These are phyloP conservation scores for Tethea ocularis DNA, from an alignment of 2,888 invertebrate species.

Conservation along the genomic window DNA sequence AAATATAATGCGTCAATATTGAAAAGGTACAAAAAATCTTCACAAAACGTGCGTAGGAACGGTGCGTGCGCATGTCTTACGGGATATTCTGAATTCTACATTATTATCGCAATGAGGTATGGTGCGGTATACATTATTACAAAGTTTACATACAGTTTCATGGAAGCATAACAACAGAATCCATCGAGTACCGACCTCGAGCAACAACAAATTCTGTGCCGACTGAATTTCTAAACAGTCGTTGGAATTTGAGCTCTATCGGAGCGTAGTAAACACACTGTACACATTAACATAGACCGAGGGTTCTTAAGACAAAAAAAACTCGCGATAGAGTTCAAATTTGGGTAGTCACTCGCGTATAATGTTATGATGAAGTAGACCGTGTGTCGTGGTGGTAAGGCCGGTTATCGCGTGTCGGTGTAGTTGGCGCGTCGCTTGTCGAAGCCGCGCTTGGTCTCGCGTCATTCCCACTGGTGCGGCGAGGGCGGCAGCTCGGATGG, in stretches of 20 bases:
- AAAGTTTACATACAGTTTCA: slow-evolving; percentile 16
- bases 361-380: slow-evolving; percentile 9
- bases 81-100: slow-evolving; percentile 21
- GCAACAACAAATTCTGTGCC: neutral
- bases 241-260: neutral
- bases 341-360: neutral
- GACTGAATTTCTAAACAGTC: neutral
- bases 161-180: neutral
- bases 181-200: neutral
- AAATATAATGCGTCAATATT: neutral
- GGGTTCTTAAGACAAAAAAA: neutral
- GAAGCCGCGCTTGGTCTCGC: slow-evolving; percentile 70
- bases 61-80: slow-evolving; percentile 12
- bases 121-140: slow-evolving; percentile 48
- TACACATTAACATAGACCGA: slow-evolving; percentile 2
- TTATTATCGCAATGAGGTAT: slow-evolving; percentile 64
- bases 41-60: slow-evolving; percentile 18
- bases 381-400: slow-evolving; percentile 17
- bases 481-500: slow-evolving; percentile 99
- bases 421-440: slow-evolving; percentile 62
- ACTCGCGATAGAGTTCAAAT: neutral
- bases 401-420: slow-evolving; percentile 55
- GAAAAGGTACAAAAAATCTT: slow-evolving; percentile 12
- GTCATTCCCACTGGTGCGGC: slow-evolving; percentile 99
- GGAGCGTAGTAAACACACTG: slow-evolving; percentile 1